Base-by-base conservation (phyloP, 1,140 invertebrate species). In the Nixonia krombeini region DNA sequence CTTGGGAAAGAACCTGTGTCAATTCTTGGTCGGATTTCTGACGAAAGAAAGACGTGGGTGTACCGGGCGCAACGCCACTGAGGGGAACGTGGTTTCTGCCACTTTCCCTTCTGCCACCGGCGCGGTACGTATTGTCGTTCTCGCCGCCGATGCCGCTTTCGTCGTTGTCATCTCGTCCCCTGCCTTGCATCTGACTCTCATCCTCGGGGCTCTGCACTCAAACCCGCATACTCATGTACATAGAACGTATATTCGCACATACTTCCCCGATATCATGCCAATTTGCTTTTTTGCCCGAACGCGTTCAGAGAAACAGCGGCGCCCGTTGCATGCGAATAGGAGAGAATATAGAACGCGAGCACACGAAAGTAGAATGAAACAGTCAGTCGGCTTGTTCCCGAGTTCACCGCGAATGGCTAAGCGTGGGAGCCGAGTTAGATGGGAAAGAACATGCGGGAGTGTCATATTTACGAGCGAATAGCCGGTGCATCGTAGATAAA, bases 401-500 rank as follows among this genome's bases (percentile, higher is more conserved):
- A 17, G 41, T 9, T 38, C 26, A 37, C 53, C 26, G 2, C 18
- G 16, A 42, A 7, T 44, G 58, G 29, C 40, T 8, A 45, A 31
- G 52, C 18, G 37, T 15, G 16, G 42, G 17, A 23, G 33, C 5
- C 15, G 16, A 31, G 28, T 9, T 2, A 9, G 2, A 31, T 31
- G 9, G 41, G 26, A 26, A 56, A 44, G 33, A 69, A 81, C 78
- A 59, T 80, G 80, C 79, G 45, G 79, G 79, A 37, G 64, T 73
- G 70, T 80, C 78, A 62, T 68, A 69, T 74, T 80, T 82, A 40
- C 80, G 61, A 63, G 63, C 70, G 37, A 82, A 82, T 38, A 81
- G 69, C 42, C 80, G 79, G 38, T 74, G 76, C 80, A 82, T 81
- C 72, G 75, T 62, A 57, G 62, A 65, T 55, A 67, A 58, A 71